phyloP scores from a whole-genome alignment of 1,140 invertebrate genomes.

The Chionoecetes opilio region DNA sequence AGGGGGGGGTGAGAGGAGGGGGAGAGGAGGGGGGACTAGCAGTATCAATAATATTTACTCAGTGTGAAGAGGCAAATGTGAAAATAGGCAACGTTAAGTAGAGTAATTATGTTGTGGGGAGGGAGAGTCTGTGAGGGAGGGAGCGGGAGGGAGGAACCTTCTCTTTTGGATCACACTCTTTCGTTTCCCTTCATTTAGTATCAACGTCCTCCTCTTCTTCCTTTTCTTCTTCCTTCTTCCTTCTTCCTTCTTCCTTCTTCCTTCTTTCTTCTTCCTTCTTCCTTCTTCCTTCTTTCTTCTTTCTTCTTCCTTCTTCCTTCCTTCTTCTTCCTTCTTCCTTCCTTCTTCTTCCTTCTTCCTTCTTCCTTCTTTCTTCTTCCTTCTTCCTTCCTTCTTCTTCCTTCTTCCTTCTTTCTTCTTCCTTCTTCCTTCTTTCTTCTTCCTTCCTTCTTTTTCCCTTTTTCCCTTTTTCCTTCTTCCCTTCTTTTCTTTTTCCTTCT shows the following conservation, averaged over 20 bases:
- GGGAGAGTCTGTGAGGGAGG: neutral
- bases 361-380: neutral
- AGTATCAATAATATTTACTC: constrained; percentile 76
- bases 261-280: neutral
- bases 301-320: neutral
- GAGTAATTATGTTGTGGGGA: constrained; percentile 61
- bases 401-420: too few relatives aligned
- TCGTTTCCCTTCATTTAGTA: neutral
- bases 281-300: neutral
- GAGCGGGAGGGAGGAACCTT: neutral
- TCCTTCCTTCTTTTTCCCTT: too few relatives aligned
- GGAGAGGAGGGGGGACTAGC: neutral
- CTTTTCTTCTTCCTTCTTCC: neutral
- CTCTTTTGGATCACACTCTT: neutral
- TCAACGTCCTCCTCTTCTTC: neutral
- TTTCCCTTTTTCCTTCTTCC: too few relatives aligned
- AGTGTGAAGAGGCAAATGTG: constrained; percentile 76
- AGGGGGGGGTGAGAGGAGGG: neutral
- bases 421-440: too few relatives aligned
- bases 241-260: too few relatives aligned
- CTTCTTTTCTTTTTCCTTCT: too few relatives aligned
- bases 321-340: neutral
- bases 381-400: neutral
- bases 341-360: neutral
- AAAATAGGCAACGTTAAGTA: constrained; percentile 74